phyloP scores from a whole-genome alignment of 2,888 invertebrate species.

The Rhimphoctona megacephalus region DNA sequence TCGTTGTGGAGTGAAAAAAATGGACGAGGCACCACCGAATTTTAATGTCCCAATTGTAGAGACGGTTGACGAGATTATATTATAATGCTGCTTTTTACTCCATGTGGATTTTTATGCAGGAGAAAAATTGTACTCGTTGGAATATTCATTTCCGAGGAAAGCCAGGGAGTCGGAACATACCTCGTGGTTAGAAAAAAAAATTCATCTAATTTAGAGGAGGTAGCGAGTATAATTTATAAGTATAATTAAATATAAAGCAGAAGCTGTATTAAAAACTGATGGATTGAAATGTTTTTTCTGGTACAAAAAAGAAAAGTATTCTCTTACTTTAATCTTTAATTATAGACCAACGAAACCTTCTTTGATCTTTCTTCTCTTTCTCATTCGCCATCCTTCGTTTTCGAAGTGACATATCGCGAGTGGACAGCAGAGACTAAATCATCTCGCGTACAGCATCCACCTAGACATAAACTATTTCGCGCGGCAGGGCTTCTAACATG shows the following conservation, averaged over 20 bases:
- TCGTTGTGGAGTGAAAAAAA: background rate
- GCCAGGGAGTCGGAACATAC: background rate
- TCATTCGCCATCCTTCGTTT: conserved; percentile 31
- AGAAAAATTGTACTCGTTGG: background rate
- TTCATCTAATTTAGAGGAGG: background rate
- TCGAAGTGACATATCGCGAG: conserved; percentile 67
- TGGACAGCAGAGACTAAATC: conserved; percentile 65
- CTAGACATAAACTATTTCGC: conserved; percentile 66
- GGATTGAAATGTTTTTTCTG: background rate
- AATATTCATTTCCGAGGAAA: background rate
- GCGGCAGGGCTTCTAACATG: conserved; percentile 45
- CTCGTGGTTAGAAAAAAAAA: background rate
- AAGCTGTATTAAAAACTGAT: background rate
- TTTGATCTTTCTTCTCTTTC: conserved; percentile 27
- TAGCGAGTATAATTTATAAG: background rate
- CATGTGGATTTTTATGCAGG: background rate
- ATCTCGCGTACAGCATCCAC: conserved; percentile 53
- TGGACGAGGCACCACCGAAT: background rate
- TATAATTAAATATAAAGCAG: conserved; percentile 2
- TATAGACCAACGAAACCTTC: background rate
- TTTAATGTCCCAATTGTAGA: background rate
- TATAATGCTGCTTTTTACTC: background rate
- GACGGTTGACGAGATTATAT: background rate
- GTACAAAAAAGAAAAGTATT: background rate
- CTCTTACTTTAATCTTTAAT: background rate